Evolutionary conservation across 2,113 vertebrate genomes (phyloP), one percentile per base, ranked within the genome.

Genomic region (Micromys minutus): DNA sequence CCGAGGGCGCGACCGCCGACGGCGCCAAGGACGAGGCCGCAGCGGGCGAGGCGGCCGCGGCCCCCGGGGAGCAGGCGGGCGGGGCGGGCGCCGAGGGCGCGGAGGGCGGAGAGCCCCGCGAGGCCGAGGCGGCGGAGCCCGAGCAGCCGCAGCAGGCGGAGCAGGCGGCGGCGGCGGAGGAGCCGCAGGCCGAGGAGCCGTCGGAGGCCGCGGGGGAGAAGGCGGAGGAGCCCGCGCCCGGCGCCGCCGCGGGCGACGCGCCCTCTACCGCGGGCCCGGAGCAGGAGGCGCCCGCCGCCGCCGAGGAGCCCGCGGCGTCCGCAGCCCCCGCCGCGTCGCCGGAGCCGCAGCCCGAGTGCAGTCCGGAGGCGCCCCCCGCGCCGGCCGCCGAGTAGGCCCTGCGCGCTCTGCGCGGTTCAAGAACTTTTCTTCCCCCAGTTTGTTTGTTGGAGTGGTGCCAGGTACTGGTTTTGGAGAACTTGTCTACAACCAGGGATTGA

Each of bases 401-500:
- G 19, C 1, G 59, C 36, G 42, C 97, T 3, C 34, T 61, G 52
- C 3, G 17, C 98, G 98, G 99, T 98, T 98, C 97, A 98, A 98
- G 98, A 98, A 99, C 98, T 98, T 98, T 99, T 98, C 98, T 98
- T 96, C 98, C 98, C 98, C 98, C 7, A 26, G 99, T 98, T 99
- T 99, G 98, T 99, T 99, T 98, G 98, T 99, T 98, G 99, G 99
- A 99, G 99, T 98, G 99, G 98, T 98, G 99, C 99, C 99, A 99
- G 98, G 98, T 99, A 98, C 98, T 99, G 99, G 99, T 99, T 99
- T 97, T 98, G 98, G 99, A 99, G 99, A 99, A 99, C 99, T 99
- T 98, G 98, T 99, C 99, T 98, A 99, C 99, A 99, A 99, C 99
- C 99, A 99, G 99, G 99, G 99, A 99, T 99, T 99, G 99, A 99